Conservation (phyloP, 2,113 vertebrate species). For the Nansenia antarctica region DNA sequence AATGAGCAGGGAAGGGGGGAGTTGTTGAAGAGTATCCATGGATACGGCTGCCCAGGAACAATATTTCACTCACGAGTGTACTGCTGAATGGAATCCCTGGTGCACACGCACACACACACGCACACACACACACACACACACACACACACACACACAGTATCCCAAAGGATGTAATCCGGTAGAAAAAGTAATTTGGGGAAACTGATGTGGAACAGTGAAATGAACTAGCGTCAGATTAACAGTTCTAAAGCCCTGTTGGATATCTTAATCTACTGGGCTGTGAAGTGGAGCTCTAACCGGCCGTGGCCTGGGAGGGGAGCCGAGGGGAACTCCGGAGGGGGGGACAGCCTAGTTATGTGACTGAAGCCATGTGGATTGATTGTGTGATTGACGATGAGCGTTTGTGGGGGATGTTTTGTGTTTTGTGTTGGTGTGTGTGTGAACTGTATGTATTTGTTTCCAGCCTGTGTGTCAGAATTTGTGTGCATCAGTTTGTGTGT, state of each 20-base stretch:
- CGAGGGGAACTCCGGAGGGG: constrained; percentile 20
- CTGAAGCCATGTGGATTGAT: constrained; percentile 14
- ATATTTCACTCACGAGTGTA: constrained; percentile 55
- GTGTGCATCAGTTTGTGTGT: constrained; percentile 19
- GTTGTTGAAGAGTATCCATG: constrained; percentile 71
- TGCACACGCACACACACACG: neutral
- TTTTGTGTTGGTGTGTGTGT: no score
- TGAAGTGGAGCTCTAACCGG: constrained; percentile 34
- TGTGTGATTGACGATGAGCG: no score
- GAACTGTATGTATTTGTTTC: no score
- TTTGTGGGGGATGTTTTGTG: no score
- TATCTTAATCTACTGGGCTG: constrained; percentile 59
- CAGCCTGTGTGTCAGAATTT: no score
- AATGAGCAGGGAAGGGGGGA: constrained; percentile 1
- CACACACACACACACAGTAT: constrained; percentile 9
- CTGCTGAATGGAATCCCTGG: constrained; percentile 43
- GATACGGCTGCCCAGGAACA: constrained; percentile 61
- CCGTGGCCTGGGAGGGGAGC: neutral
- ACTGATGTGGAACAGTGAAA: constrained; percentile 15
- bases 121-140: constrained; percentile 25
- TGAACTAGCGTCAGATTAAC: constrained; percentile 27
- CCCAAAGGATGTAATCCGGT: neutral
- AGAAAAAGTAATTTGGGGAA: constrained; percentile 12
- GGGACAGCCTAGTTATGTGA: neutral
- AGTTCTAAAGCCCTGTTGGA: constrained; percentile 54